Percentiles rank a stretch among this genome's conserved stretches.
Evolutionary conservation across 1,140 invertebrate species (phyloP).

Genomic region (Penaeus indicus): DNA sequence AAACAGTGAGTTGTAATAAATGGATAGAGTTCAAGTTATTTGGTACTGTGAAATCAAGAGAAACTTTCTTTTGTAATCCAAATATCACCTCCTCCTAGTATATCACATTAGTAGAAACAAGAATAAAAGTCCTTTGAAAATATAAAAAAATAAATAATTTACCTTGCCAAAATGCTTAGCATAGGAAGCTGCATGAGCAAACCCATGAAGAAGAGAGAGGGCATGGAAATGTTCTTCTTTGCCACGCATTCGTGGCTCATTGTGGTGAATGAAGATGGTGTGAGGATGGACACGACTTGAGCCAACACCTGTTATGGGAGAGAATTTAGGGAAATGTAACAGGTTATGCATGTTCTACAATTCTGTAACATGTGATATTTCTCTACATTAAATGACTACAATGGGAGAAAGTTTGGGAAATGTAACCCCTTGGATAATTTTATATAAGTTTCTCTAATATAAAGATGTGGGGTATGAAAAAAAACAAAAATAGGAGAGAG

Average conservation of each 20-base stretch:
- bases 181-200: conserved; percentile 50
- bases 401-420: too few species aligned
- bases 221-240: conserved; percentile 23
- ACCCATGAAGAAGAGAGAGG: conserved; percentile 41
- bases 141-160: not conserved
- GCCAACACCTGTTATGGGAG: not conserved
- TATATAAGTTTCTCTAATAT: too few species aligned
- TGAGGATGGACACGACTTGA: not conserved
- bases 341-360: too few species aligned
- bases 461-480: too few species aligned
- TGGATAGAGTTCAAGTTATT: too few species aligned
- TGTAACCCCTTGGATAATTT: too few species aligned
- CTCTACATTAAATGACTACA: too few species aligned
- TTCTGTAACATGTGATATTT: too few species aligned
- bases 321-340: not conserved
- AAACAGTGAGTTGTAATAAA: too few species aligned
- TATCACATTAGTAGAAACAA: not conserved
- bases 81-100: not conserved
- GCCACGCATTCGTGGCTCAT: not conserved
- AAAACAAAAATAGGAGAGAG: too few species aligned
- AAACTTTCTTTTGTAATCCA: too few species aligned
- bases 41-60: too few species aligned
- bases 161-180: conserved; percentile 33
- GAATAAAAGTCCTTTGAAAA: not conserved
- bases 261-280: conserved; percentile 47